phyloP scores from a whole-genome alignment of 2,888 invertebrate genomes.

The Pachliopta kotzebuea region DNA sequence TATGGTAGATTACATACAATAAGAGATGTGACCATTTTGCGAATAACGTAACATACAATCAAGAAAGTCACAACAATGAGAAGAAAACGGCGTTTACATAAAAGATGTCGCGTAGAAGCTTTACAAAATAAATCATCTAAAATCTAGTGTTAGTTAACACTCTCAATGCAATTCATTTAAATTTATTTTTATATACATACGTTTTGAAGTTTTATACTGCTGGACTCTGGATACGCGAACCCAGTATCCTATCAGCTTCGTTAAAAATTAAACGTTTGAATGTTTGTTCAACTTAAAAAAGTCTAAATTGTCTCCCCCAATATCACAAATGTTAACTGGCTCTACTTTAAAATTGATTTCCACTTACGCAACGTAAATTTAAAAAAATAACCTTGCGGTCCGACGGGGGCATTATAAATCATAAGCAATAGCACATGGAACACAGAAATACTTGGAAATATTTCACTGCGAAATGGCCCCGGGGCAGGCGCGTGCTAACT shows the following conservation, averaged over 20 bases:
- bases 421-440: slow-evolving; percentile 43
- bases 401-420: slow-evolving; percentile 61
- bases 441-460: slow-evolving; percentile 60
- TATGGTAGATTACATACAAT: slow-evolving; percentile 64
- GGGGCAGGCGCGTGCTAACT: slow-evolving; percentile 65
- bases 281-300: too few relatives aligned
- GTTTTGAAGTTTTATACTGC: too few relatives aligned
- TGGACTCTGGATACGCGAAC: too few relatives aligned
- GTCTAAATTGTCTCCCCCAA: background rate
- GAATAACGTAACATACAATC: slow-evolving; percentile 70
- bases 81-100: slow-evolving; percentile 59
- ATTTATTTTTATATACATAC: too few relatives aligned
- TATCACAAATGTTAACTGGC: background rate
- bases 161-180: background rate
- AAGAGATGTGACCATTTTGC: slow-evolving; percentile 52
- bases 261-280: too few relatives aligned
- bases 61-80: slow-evolving; percentile 67
- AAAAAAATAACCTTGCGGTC: slow-evolving; percentile 56
- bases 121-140: slow-evolving; percentile 7
- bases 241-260: too few relatives aligned
- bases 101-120: slow-evolving; percentile 38
- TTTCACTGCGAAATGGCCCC: slow-evolving; percentile 57
- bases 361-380: slow-evolving; percentile 42
- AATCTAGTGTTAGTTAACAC: background rate
- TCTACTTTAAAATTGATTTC: slow-evolving; percentile 30